phyloP scores from a whole-genome alignment of 2,113 vertebrate genomes.

The Paralichthys olivaceus region DNA sequence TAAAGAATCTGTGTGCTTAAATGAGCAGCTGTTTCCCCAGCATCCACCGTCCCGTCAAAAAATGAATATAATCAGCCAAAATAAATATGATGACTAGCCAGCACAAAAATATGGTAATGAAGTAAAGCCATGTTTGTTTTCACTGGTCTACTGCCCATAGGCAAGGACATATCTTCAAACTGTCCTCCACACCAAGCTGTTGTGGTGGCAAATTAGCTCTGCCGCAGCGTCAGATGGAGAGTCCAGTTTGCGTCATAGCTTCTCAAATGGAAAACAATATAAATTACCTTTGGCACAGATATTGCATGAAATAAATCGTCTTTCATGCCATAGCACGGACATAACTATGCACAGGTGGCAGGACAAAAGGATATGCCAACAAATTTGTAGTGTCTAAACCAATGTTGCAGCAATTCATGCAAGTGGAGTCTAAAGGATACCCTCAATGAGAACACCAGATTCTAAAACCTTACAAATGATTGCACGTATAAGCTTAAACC shows the following conservation, averaged over 20 bases:
- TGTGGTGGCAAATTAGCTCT: constrained; percentile 40
- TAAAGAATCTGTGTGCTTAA: constrained; percentile 59
- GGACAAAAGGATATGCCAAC: constrained; percentile 8
- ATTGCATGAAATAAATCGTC: constrained; percentile 33
- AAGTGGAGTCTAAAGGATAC: not conserved
- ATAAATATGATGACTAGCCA: constrained; percentile 34
- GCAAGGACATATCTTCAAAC: constrained; percentile 42
- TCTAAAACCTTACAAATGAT: not conserved
- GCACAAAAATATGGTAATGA: constrained; percentile 33
- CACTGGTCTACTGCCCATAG: constrained; percentile 30
- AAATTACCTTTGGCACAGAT: constrained; percentile 33
- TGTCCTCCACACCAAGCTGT: constrained; percentile 57
- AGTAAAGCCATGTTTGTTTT: constrained; percentile 19
- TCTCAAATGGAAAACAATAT: constrained; percentile 31
- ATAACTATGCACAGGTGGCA: constrained; percentile 23
- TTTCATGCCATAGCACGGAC: constrained; percentile 30
- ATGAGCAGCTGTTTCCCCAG: constrained; percentile 61
- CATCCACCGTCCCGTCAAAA: constrained; percentile 44
- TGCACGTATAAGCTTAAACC: not conserved
- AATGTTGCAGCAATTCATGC: constrained; percentile 2
- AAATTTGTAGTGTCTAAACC: constrained; percentile 4
- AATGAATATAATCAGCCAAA: constrained; percentile 52
- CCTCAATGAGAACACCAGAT: not conserved
- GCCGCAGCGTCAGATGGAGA: constrained; percentile 28
- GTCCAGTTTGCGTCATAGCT: constrained; percentile 25